Percentiles rank a stretch among this genome's conserved stretches.
Evolutionary conservation across 92 coral and sea anemone genomes (phyloP).

Genomic region (Epizoanthus rinbou): DNA sequence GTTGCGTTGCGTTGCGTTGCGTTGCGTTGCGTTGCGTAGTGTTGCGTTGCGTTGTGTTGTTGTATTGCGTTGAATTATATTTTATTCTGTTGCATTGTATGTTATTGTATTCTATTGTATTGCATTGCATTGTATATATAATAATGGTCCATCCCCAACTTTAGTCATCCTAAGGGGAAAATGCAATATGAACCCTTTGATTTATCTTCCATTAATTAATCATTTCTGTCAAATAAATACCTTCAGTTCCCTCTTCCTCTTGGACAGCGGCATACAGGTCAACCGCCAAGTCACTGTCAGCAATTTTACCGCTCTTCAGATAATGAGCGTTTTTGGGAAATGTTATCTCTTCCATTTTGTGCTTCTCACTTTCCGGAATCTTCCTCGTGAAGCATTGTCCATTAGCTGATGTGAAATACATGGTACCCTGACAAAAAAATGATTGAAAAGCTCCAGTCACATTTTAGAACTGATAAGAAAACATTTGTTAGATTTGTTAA

Average conservation of each 20-base stretch:
- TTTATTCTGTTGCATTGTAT: no score
- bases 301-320: conserved; percentile 22
- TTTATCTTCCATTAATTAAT: no score
- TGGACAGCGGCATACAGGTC: conserved; percentile 5
- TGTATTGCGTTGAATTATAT: no score
- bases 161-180: no score
- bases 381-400: neutral
- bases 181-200: no score
- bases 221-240: neutral
- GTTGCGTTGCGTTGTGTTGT: no score
- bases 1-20: no score
- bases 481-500: neutral
- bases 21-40: no score
- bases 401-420: neutral
- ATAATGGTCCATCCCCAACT: no score
- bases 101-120: no score
- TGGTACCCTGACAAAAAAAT: neutral
- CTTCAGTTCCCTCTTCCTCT: conserved; percentile 13
- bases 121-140: no score
- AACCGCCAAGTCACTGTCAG: conserved; percentile 13
- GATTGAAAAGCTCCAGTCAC: no score
- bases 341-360: neutral
- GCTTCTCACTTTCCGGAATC: conserved; percentile 16
- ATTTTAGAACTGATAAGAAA: neutral
- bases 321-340: neutral